A percentile compares a stretch with the other conserved stretches of the same genome.
phyloP scores from a whole-genome alignment of 2,113 vertebrate genomes.

The Oreochromis niloticus region DNA sequence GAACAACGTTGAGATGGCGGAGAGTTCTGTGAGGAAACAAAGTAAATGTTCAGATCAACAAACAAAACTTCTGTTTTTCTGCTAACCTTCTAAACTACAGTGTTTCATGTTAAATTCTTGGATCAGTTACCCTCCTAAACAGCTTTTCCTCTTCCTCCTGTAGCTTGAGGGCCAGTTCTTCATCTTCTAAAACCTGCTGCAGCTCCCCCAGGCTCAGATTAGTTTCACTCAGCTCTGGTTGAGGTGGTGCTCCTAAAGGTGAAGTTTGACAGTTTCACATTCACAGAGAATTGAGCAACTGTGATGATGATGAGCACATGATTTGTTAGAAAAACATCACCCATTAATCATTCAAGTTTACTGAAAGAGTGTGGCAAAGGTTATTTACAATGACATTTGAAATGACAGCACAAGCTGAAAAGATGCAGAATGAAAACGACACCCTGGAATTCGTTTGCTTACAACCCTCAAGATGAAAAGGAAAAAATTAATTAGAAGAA shows the following conservation, averaged over 20 bases:
- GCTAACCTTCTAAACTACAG: background rate
- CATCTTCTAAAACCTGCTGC: constrained; percentile 69
- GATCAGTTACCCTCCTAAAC: constrained; percentile 24
- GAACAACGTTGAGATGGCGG: background rate
- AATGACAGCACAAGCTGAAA: background rate
- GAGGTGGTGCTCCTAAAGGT: background rate
- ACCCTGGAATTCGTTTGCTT: background rate
- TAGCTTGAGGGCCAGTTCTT: constrained; percentile 64
- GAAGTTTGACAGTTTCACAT: background rate
- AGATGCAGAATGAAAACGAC: background rate
- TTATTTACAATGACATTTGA: background rate
- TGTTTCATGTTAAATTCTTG: background rate
- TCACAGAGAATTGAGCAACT: background rate
- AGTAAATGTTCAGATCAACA: background rate
- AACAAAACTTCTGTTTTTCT: background rate
- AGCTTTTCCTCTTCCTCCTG: constrained; percentile 65
- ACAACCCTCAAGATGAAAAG: background rate
- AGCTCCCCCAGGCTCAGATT: constrained; percentile 56
- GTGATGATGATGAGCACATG: background rate
- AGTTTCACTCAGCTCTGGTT: background rate
- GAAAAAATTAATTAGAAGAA: background rate
- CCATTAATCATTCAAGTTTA: background rate
- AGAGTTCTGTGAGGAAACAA: constrained; percentile 17
- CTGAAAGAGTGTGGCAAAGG: background rate
- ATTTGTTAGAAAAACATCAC: background rate